phyloP scores from a whole-genome alignment of 2,888 invertebrate species.

The Argynnis bischoffii region DNA sequence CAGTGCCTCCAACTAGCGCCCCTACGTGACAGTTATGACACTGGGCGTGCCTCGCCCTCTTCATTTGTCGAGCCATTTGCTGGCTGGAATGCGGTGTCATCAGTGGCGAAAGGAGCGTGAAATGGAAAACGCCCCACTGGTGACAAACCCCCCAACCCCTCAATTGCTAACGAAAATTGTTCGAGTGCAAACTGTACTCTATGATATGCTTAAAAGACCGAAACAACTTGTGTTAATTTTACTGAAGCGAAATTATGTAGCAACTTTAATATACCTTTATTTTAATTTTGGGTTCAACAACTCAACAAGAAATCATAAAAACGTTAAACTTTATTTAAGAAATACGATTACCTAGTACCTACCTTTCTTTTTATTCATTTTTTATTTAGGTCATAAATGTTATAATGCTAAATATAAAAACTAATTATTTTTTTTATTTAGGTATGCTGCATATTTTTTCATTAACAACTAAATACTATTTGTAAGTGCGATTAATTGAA shows the following conservation, averaged over 20 bases:
- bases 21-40: conserved; percentile 74
- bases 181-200: conserved; percentile 31
- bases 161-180: conserved; percentile 73
- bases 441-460: background rate
- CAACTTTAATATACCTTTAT: too few species aligned
- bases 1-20: conserved; percentile 57
- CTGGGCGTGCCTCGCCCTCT: conserved; percentile 76
- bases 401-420: too few species aligned
- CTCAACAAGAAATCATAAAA: background rate
- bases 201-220: conserved; percentile 55
- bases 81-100: conserved; percentile 79
- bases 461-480: conserved; percentile 21
- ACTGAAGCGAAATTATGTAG: background rate
- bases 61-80: conserved; percentile 82
- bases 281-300: too few species aligned
- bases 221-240: conserved; percentile 39
- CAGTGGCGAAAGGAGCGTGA: conserved; percentile 78
- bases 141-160: conserved; percentile 59
- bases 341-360: background rate
- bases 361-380: background rate
- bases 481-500: conserved; percentile 18
- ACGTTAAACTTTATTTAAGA: background rate
- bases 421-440: too few species aligned
- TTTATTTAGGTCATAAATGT: background rate
- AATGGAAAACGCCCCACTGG: conserved; percentile 79